A percentile compares a stretch with the other conserved stretches of the same genome.
phyloP scores from a whole-genome alignment of 2,113 vertebrate genomes.

The Plectropomus leopardus region DNA sequence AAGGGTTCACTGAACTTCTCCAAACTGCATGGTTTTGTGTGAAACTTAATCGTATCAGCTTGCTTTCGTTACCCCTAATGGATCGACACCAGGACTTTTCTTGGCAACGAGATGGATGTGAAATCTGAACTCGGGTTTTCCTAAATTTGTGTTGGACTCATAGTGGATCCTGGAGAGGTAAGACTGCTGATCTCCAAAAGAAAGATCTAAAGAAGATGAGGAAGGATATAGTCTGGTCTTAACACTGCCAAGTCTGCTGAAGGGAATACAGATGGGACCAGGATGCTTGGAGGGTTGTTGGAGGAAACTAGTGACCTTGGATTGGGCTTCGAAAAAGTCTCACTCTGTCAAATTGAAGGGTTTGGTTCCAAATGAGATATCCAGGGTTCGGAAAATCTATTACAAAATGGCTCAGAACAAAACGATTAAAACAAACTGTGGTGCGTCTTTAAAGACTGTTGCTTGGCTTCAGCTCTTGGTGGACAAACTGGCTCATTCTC shows the following conservation, averaged over 20 bases:
- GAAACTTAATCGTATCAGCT: not conserved
- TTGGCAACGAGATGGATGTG: not conserved
- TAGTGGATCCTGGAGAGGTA: not conserved
- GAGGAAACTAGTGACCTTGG: slow-evolving; percentile 44
- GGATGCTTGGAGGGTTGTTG: slow-evolving; percentile 35
- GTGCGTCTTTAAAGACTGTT: slow-evolving; percentile 1
- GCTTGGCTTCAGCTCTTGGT: not conserved
- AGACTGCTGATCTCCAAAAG: not conserved
- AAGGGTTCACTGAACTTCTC: too few species aligned
- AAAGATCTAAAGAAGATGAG: slow-evolving; percentile 7
- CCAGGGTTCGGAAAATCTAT: slow-evolving; percentile 38
- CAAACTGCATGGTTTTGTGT: not conserved
- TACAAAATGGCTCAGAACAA: slow-evolving; percentile 10
- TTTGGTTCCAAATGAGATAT: slow-evolving; percentile 52
- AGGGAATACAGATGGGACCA: slow-evolving; percentile 42
- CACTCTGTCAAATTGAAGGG: slow-evolving; percentile 15
- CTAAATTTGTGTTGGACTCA: slow-evolving; percentile 10
- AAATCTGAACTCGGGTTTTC: slow-evolving; percentile 16
- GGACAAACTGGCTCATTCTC: not conserved
- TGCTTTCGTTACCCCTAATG: not conserved
- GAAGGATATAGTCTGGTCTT: not conserved
- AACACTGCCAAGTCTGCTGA: slow-evolving; percentile 17
- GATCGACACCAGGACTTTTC: not conserved
- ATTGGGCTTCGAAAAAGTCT: not conserved
- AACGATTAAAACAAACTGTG: not conserved